Evolutionary conservation across 2,113 vertebrate species (phyloP).

Genomic region (Platysternon megacephalum): DNA sequence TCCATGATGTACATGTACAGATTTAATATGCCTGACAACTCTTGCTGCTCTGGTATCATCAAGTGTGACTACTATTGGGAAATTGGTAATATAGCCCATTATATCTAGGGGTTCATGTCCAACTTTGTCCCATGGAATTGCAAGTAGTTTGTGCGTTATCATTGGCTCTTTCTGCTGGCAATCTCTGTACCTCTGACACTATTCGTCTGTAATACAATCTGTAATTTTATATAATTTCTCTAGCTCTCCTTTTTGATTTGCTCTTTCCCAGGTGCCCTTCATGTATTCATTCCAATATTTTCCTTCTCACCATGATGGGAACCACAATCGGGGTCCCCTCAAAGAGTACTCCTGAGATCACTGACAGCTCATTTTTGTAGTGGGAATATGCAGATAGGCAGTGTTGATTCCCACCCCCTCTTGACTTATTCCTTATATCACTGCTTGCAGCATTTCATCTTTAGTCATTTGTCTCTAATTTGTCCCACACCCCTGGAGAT

Average conservation of each 20-base stretch:
- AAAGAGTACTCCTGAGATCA: not conserved
- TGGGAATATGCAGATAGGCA: not conserved
- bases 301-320: not conserved
- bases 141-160: not conserved
- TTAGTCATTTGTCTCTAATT: not conserved
- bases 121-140: not conserved
- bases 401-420: not conserved
- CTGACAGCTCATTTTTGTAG: not conserved
- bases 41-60: not conserved
- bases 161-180: not conserved
- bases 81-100: not conserved
- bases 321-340: not conserved
- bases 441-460: not conserved
- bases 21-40: not conserved
- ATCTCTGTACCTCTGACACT: not conserved
- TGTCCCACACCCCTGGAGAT: not conserved
- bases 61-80: not conserved
- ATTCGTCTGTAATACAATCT: not conserved
- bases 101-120: not conserved
- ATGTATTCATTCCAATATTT: not conserved
- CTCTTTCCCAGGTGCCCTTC: not conserved
- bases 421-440: not conserved
- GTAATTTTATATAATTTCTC: not conserved
- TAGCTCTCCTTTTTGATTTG: not conserved
- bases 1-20: not conserved